phyloP scores from a whole-genome alignment of 2,797 vertebrate species.

The Mastacembelus armatus region DNA sequence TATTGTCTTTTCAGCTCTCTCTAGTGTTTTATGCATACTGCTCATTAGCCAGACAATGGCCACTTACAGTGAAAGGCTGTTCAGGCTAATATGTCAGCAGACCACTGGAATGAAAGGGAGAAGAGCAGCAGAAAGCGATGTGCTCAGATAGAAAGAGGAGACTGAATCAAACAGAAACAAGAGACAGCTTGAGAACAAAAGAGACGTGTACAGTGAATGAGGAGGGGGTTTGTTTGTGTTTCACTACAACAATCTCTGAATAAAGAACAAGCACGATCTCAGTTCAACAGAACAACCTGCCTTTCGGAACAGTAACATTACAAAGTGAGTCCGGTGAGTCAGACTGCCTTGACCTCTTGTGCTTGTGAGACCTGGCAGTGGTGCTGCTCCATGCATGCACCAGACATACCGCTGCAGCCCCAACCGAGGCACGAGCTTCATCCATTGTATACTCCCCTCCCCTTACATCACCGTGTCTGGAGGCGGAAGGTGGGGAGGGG shows the following conservation, averaged over 20 bases:
- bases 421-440: slow-evolving; percentile 58
- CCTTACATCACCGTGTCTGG: slow-evolving; percentile 63
- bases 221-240: background rate
- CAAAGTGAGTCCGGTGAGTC: slow-evolving; percentile 37
- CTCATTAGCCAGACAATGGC: slow-evolving; percentile 76
- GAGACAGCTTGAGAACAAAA: slow-evolving; percentile 30
- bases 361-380: slow-evolving; percentile 36
- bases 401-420: slow-evolving; percentile 38
- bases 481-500: slow-evolving; percentile 73
- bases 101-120: slow-evolving; percentile 54
- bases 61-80: slow-evolving; percentile 59
- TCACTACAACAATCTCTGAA: background rate
- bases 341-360: slow-evolving; percentile 51
- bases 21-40: slow-evolving; percentile 67
- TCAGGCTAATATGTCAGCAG: slow-evolving; percentile 70
- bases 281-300: slow-evolving; percentile 10
- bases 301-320: slow-evolving; percentile 29
- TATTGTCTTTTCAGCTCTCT: slow-evolving; percentile 58
- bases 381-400: slow-evolving; percentile 22
- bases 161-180: slow-evolving; percentile 8
- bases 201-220: slow-evolving; percentile 12
- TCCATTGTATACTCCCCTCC: slow-evolving; percentile 56
- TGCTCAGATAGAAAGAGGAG: slow-evolving; percentile 26
- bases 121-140: slow-evolving; percentile 32
- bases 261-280: slow-evolving; percentile 31